Base-by-base conservation (phyloP, 2,888 invertebrate genomes). In the Pheosia tremula region DNA sequence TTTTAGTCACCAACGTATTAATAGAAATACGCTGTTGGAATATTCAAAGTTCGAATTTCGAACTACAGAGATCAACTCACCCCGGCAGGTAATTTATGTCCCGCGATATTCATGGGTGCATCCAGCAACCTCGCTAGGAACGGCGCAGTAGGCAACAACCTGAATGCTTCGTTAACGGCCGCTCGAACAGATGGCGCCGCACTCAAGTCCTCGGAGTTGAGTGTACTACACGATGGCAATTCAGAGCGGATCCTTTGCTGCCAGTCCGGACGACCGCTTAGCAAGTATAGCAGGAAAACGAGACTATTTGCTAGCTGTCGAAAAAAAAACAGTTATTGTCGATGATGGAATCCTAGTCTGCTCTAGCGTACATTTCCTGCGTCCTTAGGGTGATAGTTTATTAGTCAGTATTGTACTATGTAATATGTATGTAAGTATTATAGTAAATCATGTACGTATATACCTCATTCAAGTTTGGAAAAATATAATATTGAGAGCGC, bases 71-170 rank as follows among this genome's bases (percentile, higher is more conserved):
- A 47, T 47, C 45, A 47, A 82, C 95, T 94, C 86, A 97, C 97
- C 83, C 97, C 97, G 60, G 96, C 94, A 58, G 95, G 95, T 10
- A 98, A 80, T 61, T 94, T 91, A 81, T 97, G 96, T 5, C 96
- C 97, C 41, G 95, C 95, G 24, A 97, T 89, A 57, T 94, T 95
- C 88, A 96, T 94, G 47, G 97, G 96, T 59, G 95, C 90, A 72
- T 97, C 97, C 53, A 97, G 85, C 58, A 98, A 94, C 67, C 98
- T 94, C 0, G 97, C 97, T 61, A 98, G 89, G 77, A 96, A 96
- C 7, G 97, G 96, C 0, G 97, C 97, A 0, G 97, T 97, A 0
- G 98, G 98, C 53, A 96, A 84, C 60, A 96, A 83, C 81, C 96
- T 91, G 80, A 97, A 97, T 0, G 96, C 95, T 88, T 98, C 98